Evolutionary conservation across 1,140 invertebrate species (phyloP), one percentile per base, ranked within the genome.

Genomic region (Drosophila gunungcola): DNA sequence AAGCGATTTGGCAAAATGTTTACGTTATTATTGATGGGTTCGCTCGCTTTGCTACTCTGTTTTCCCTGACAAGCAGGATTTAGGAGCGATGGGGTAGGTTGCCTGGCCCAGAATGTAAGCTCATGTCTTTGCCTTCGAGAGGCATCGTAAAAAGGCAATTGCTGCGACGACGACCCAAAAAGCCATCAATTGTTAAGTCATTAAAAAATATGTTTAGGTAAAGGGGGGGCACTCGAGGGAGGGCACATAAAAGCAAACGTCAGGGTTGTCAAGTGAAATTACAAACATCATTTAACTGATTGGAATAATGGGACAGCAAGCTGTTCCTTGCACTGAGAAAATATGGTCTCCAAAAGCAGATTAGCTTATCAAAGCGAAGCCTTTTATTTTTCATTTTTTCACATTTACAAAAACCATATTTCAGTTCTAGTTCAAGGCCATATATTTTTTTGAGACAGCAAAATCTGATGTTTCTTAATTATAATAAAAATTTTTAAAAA

Each of bases 211-310:
- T 76, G 61, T 38, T 64, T 68, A 34, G 46, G 38, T 11, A 27
- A 12, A 12, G 2, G 51, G n/a, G n/a, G 16, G 4, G n/a, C 0
- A 6, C 25, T 32, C n/a, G 41, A 34, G 6, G n/a, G 12, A 38
- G 16, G 38, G 38, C 29, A 43, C 58, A 53, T 70, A 32, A 56
- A 52, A 54, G 73, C 52, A 41, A 54, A 45, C 54, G 45, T 64
- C 60, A 29, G 45, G 73, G 63, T 64, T 85, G 73, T 85, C 81
- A 80, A 78, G 63, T 65, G 54, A 77, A 82, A 86, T 86, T 82
- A 86, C 74, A 83, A 85, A 86, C 68, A 70, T 82, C 78, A 79
- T 86, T 86, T 88, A 88, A 86, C 82, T 82, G 82, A 86, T 88
- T 82, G 79, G 61, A 52, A 75, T 76, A 76, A 75, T 75, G 73